Base-by-base conservation (phyloP, 64 coral and sea anemone species). In the Pocillopora damicornis region DNA sequence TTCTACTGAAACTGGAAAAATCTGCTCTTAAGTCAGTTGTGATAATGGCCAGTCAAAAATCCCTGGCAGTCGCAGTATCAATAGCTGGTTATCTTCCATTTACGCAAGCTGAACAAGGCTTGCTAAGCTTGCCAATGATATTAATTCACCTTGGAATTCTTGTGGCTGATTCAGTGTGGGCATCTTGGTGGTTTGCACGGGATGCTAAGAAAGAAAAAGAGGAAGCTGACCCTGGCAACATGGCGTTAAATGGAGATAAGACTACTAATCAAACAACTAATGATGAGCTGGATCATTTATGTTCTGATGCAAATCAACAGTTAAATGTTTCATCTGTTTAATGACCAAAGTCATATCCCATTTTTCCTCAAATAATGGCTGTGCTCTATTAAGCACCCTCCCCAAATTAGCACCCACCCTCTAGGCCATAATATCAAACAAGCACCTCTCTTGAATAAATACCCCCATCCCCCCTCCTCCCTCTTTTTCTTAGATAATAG, bases 31-130 rank as follows among this genome's bases (percentile, higher is more conserved):
- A 98, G 57, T 65, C 88, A 1, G 37, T 98, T 26, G 64, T 99
- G 61, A 82, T 99, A 36, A 76, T 99, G 77, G 90, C 93, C 9
- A 99, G 97, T 79, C 93, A 92, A 74, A 99, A 99, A 75, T 95
- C 97, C 15, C 63, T 99, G 13, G 88, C 88, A 5, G 90, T 99
- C 25, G 86, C 91, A 51, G 87, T 99, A 59, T 92, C 97, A 35
- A 81, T 99, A n/a, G 5, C 90, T 18, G 83, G 87, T 1, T 93
- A 91, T 74, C 79, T 99, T 64, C 93, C 97, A 35, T 91, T 94
- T 67, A 89, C 64, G 5, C 65, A 79, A 35, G 88, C 84, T 85
- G 82, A 92, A 77, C 93, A 92, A 81, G 97, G 97, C 14, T 71
- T 99, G 5, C 75, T 99, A 15, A 90, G 90, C 16, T 73, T 99